A percentile compares a stretch with the other conserved stretches of the same genome.
phyloP scores from a whole-genome alignment of 2,888 invertebrate genomes.

The Scrobipalpa costella region DNA sequence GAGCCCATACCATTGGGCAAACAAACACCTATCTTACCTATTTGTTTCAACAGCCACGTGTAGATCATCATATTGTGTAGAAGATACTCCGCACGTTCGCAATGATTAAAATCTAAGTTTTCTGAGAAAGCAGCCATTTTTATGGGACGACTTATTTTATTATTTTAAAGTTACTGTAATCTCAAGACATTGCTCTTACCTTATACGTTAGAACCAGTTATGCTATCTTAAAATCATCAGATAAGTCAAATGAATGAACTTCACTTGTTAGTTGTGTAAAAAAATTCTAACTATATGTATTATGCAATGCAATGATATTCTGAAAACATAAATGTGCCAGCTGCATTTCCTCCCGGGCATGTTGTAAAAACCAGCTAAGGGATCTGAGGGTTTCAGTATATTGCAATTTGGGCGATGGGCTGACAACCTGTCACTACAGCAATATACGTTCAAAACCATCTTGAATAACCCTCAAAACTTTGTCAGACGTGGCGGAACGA shows the following conservation, averaged over 20 bases:
- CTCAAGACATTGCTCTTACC: background rate
- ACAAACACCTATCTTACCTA: background rate
- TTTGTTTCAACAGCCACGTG: background rate
- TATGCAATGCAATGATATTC: background rate
- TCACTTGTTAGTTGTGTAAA: background rate
- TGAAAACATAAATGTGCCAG: too few relatives aligned
- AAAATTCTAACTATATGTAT: too few relatives aligned
- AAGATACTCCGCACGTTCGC: conserved; percentile 2
- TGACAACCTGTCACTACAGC: too few relatives aligned
- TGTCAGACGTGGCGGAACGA: too few relatives aligned
- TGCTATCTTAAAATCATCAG: conserved; percentile 3
- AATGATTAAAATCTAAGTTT: conserved; percentile 31
- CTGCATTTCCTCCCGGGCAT: too few relatives aligned
- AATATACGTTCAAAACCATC: too few relatives aligned
- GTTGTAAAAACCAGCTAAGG: too few relatives aligned
- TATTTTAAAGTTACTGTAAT: conserved; percentile 10
- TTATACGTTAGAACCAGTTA: conserved; percentile 7
- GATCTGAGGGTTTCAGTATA: too few relatives aligned
- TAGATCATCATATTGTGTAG: background rate
- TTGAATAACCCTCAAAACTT: too few relatives aligned
- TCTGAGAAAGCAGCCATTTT: background rate
- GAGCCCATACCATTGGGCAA: too few relatives aligned
- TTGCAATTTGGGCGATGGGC: too few relatives aligned
- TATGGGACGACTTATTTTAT: background rate
- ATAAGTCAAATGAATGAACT: too few relatives aligned